Percentiles rank a stretch among this genome's conserved stretches.
These are phyloP conservation scores for Brenthis hecate DNA, from an alignment of 2,888 invertebrate species.

Conservation along the genomic window DNA sequence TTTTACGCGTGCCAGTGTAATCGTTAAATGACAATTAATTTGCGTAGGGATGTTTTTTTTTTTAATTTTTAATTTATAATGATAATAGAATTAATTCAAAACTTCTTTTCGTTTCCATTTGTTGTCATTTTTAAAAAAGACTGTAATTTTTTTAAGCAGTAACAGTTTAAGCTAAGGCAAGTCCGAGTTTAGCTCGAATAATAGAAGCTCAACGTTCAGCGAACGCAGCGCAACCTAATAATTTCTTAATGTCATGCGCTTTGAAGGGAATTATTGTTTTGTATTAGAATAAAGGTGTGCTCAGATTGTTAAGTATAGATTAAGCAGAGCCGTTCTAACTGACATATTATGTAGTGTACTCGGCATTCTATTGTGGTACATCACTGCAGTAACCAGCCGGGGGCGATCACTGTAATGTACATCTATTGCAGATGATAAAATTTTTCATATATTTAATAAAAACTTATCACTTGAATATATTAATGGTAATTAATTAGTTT, in stretches of 20 bases:
- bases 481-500: neutral
- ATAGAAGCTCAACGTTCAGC: conserved; percentile 61
- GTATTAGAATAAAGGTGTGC: conserved; percentile 74
- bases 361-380: conserved; percentile 48
- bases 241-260: conserved; percentile 81
- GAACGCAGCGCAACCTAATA: conserved; percentile 78
- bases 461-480: neutral
- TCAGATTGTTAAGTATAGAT: conserved; percentile 64
- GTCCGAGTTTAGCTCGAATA: conserved; percentile 2
- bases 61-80: too few species aligned
- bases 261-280: conserved; percentile 80
- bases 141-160: neutral
- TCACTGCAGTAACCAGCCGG: conserved; percentile 33
- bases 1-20: too few species aligned
- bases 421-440: conserved; percentile 6
- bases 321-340: conserved; percentile 54
- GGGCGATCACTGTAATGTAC: conserved; percentile 18
- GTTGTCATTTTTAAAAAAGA: too few species aligned
- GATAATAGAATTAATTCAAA: too few species aligned
- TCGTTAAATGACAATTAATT: too few species aligned
- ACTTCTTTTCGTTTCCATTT: too few species aligned
- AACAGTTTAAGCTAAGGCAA: conserved; percentile 2
- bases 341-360: conserved; percentile 49
- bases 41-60: too few species aligned
- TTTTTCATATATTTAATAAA: neutral